These are phyloP conservation scores for Eclectus roratus DNA, from an alignment of 2,113 vertebrate species.

Conservation along the genomic window DNA sequence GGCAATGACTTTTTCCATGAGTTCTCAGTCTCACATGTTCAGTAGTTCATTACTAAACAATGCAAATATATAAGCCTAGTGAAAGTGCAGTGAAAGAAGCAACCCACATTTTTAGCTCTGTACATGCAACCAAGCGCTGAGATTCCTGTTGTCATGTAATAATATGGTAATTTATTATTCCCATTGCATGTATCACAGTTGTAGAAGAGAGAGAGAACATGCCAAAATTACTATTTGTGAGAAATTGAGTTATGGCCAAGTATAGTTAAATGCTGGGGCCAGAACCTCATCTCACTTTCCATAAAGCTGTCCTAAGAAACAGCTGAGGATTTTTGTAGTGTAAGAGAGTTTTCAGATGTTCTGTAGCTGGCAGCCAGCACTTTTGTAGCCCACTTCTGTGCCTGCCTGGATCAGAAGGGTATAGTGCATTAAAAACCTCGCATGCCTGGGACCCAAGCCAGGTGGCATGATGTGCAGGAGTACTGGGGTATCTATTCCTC, in stretches of 20 bases:
- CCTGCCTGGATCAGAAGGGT: background rate
- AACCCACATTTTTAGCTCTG: background rate
- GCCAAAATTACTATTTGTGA: conserved; percentile 57
- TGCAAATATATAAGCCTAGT: background rate
- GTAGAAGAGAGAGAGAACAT: conserved; percentile 12
- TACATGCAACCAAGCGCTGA: background rate
- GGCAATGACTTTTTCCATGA: background rate
- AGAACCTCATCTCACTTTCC: conserved; percentile 46
- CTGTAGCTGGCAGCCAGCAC: background rate
- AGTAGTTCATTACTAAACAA: background rate
- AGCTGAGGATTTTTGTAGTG: background rate
- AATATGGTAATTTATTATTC: conserved; percentile 48
- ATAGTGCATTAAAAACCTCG: background rate
- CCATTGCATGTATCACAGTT: conserved; percentile 6
- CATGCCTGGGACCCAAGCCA: background rate
- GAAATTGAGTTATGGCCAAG: conserved; percentile 41
- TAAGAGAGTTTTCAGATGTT: conserved; percentile 14
- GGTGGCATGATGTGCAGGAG: background rate
- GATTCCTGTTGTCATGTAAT: conserved; percentile 27
- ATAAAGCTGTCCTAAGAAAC: conserved; percentile 35
- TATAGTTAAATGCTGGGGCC: background rate
- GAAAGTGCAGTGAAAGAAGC: background rate
- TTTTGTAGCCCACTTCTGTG: background rate
- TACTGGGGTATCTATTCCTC: background rate
- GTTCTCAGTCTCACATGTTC: background rate